Evolutionary conservation across 2,888 invertebrate species (phyloP).

Genomic region (Euclidia mi): DNA sequence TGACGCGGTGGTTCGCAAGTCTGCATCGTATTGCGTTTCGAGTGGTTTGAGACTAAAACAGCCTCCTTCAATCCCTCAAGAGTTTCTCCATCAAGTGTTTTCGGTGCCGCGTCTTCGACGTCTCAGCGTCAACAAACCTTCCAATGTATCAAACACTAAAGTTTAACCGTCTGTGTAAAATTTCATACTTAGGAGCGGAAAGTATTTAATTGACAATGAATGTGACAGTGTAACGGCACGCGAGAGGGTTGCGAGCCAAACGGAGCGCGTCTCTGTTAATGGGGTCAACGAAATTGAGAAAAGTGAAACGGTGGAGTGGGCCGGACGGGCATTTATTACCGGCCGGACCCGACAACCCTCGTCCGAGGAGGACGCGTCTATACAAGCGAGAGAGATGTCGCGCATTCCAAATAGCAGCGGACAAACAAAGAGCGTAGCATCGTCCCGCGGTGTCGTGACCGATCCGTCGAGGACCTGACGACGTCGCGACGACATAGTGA

Average conservation of each 20-base stretch:
- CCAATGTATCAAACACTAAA: slow-evolving; percentile 63
- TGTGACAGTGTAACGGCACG: slow-evolving; percentile 75
- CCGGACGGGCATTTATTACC: slow-evolving; percentile 75
- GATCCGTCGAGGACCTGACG: slow-evolving; percentile 19
- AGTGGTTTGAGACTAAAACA: slow-evolving; percentile 60
- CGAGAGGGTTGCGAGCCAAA: slow-evolving; percentile 75
- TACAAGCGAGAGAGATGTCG: slow-evolving; percentile 48
- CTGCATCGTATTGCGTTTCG: slow-evolving; percentile 69
- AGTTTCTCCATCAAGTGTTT: slow-evolving; percentile 57
- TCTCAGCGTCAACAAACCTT: slow-evolving; percentile 61
- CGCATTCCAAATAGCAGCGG: slow-evolving; percentile 58
- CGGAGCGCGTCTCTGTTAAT: slow-evolving; percentile 79
- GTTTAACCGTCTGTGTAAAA: slow-evolving; percentile 65
- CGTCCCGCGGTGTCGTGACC: slow-evolving; percentile 39
- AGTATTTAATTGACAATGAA: slow-evolving; percentile 82
- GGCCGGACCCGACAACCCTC: slow-evolving; percentile 64
- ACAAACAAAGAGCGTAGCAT: slow-evolving; percentile 55
- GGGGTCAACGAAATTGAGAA: slow-evolving; percentile 87
- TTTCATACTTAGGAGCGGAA: slow-evolving; percentile 64
- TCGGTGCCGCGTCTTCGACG: slow-evolving; percentile 56
- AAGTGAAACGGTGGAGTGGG: slow-evolving; percentile 80
- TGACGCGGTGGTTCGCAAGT: slow-evolving; percentile 65
- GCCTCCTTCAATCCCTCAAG: slow-evolving; percentile 28
- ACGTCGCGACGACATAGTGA: too few relatives aligned
- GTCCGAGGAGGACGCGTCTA: slow-evolving; percentile 55